phyloP scores from a whole-genome alignment of 2,888 invertebrate species.

The Drosophila robusta region DNA sequence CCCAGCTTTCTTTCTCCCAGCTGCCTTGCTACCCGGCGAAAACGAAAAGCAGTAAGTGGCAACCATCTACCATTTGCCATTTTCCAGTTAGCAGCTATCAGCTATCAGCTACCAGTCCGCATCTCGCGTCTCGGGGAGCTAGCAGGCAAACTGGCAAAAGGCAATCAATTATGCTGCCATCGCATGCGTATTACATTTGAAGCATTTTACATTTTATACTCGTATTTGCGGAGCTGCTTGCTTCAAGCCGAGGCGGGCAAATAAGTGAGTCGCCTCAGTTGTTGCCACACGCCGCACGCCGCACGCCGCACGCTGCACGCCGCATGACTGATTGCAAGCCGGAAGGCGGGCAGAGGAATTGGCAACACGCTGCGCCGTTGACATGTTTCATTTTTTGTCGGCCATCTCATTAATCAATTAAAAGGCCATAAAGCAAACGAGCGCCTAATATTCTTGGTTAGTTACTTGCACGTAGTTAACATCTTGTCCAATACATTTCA shows the following conservation, averaged over 20 bases:
- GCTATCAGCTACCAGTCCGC: constrained; percentile 30
- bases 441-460: constrained; percentile 54
- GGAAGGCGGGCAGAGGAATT: constrained; percentile 36
- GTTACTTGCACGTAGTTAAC: constrained; percentile 43
- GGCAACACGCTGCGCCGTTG: constrained; percentile 54
- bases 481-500: constrained; percentile 56
- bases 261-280: constrained; percentile 17
- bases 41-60: constrained; percentile 4
- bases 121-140: constrained; percentile 9
- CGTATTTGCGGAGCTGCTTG: constrained; percentile 16
- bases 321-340: constrained; percentile 56
- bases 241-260: constrained; percentile 9
- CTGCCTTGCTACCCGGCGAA: not conserved
- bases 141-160: constrained; percentile 33
- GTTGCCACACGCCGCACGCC: not conserved
- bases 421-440: constrained; percentile 61
- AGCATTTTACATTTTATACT: constrained; percentile 62
- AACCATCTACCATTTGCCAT: constrained; percentile 15
- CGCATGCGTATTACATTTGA: constrained; percentile 61
- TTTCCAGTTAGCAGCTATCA: constrained; percentile 27
- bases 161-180: constrained; percentile 73
- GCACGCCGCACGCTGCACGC: constrained; percentile 2
- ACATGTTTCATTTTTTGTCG: constrained; percentile 48
- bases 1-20: not conserved
- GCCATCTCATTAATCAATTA: constrained; percentile 74